phyloP scores from a whole-genome alignment of 2,113 vertebrate genomes.

The Budorcas taxicolor region DNA sequence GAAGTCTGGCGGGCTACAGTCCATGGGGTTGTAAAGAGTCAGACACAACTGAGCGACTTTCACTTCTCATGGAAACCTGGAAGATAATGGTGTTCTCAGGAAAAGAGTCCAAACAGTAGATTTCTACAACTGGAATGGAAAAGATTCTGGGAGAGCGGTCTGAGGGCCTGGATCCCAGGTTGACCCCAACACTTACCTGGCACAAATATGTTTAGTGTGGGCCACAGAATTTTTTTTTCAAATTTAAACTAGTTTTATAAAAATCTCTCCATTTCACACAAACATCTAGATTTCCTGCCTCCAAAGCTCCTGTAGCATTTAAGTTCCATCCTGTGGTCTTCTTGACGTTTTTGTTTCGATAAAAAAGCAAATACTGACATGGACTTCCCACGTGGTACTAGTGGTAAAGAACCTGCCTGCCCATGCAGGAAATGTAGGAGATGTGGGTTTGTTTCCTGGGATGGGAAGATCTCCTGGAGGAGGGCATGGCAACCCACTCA shows the following conservation, averaged over 20 bases:
- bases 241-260: not conserved
- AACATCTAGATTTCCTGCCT: not conserved
- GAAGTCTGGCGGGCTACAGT: not conserved
- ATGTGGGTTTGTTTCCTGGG: not conserved
- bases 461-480: not conserved
- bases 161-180: not conserved
- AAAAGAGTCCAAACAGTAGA: not conserved
- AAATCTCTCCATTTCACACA: not conserved
- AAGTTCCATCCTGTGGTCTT: not conserved
- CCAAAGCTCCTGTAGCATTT: not conserved
- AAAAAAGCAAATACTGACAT: not conserved
- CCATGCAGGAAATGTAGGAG: not conserved
- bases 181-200: not conserved
- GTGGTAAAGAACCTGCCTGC: not conserved
- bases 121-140: not conserved
- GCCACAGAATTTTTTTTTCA: not conserved
- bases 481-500: not conserved
- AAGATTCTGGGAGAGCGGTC: not conserved
- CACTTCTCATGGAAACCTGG: not conserved
- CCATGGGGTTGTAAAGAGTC: not conserved
- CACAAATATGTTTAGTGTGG: not conserved
- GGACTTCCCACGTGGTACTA: not conserved
- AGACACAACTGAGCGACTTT: not conserved
- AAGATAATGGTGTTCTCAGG: not conserved
- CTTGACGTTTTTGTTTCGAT: not conserved